Evolutionary conservation across 2,888 invertebrate genomes (phyloP), one percentile per base, ranked within the genome.

Genomic region (Oscheius sp.): DNA sequence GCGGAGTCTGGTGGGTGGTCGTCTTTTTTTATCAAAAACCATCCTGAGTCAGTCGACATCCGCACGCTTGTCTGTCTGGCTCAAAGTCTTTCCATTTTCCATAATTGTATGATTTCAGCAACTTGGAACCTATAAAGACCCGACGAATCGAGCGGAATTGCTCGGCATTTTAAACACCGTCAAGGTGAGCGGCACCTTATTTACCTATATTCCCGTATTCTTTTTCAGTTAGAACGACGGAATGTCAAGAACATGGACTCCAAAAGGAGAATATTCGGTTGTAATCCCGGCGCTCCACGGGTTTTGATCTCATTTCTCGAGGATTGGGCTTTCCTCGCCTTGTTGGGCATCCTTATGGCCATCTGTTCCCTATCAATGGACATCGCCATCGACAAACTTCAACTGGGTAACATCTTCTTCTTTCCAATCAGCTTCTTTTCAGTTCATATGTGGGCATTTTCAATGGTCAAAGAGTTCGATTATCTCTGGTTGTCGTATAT

Each of bases 341-440:
- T 90, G n/a, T 87, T 90, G 21, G 90, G 90, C 3, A 81, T 89
- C 43, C 84, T 89, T n/a, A 90, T 90, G 89, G 90, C 90, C 7
- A 73, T 89, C 3, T 73, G 77, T 12, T 81, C 81, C 5, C 72
- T 85, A 41, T 71, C 71, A 49, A 87, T 86, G 85, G 87, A 87
- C 66, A 75, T 72, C 46, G 79, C 80, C 0, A 87, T 88, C 21
- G 81, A 85, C 1, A 21, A 77, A 25, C 72, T 88, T 6, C 83
- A 72, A 52, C 23, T 49, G n/a, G 46, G 69, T 74, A n/a, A 18
- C 46, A 27, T 49, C 53, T 7, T 41, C 27, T 18, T 13, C 23
- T 55, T 53, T 6, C 27, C 21, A 18, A 5, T 27, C 18, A 49
- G 13, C 23, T 27, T 35, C 35, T 9, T 35, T 80, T 29, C 75